phyloP scores from a whole-genome alignment of 92 coral and sea anemone species.

The Metridium senile region DNA sequence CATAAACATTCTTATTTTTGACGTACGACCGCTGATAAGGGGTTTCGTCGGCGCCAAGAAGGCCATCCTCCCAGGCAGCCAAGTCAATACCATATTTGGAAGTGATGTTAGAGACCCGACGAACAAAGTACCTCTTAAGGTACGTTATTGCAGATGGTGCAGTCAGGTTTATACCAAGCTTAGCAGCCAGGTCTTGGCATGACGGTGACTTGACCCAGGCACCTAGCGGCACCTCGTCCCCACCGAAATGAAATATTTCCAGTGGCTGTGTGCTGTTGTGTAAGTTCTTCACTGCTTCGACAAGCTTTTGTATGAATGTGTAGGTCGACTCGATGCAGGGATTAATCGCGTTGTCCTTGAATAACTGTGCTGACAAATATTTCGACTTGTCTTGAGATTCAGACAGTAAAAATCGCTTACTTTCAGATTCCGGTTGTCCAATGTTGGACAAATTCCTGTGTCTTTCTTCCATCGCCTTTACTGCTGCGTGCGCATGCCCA shows the following conservation, averaged over 20 bases:
- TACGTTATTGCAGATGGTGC: slow-evolving; percentile 26
- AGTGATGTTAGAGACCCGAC: slow-evolving; percentile 77
- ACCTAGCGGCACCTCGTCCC: slow-evolving; percentile 85
- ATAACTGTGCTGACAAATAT: slow-evolving; percentile 58
- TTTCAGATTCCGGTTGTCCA: slow-evolving; percentile 17
- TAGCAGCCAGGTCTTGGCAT: slow-evolving; percentile 54
- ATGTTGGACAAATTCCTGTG: slow-evolving; percentile 24
- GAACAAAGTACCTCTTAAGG: slow-evolving; percentile 89
- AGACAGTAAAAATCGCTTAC: slow-evolving; percentile 35
- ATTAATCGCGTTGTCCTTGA: slow-evolving; percentile 64
- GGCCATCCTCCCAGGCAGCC: slow-evolving; percentile 98
- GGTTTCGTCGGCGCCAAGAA: slow-evolving; percentile 79
- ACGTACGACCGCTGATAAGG: slow-evolving; percentile 74
- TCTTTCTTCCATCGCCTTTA: slow-evolving; percentile 66
- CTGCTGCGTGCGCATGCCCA: slow-evolving; percentile 84
- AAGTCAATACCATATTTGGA: slow-evolving; percentile 72
- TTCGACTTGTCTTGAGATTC: slow-evolving; percentile 55
- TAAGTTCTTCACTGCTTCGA: slow-evolving; percentile 42
- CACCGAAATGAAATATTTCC: slow-evolving; percentile 77
- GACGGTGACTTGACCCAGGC: slow-evolving; percentile 83
- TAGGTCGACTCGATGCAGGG: slow-evolving; percentile 70
- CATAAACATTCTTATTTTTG: slow-evolving; percentile 74
- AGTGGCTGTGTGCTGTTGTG: slow-evolving; percentile 70
- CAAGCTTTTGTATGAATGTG: slow-evolving; percentile 45
- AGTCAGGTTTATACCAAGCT: no score